Percentiles rank a stretch among this genome's conserved stretches.
These are phyloP conservation scores for Willowsia nigromaculata DNA, from an alignment of 2,888 invertebrate species.

Conservation along the genomic window DNA sequence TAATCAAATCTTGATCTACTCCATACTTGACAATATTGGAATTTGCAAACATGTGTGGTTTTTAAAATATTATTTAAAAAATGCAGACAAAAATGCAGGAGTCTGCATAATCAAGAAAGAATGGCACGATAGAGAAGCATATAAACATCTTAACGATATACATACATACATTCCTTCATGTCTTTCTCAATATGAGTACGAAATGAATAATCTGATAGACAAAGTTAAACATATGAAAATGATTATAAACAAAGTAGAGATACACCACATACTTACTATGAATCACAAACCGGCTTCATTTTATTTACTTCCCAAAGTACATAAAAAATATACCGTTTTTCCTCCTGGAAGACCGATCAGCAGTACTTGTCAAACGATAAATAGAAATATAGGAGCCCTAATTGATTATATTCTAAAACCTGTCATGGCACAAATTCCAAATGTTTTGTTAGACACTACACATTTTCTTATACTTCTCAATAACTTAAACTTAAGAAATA, in stretches of 20 bases:
- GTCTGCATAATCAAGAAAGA: neutral
- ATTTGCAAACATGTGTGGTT: no score
- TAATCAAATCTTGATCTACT: no score
- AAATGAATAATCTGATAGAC: neutral
- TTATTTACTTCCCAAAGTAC: neutral
- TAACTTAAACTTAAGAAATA: neutral
- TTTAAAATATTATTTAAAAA: no score
- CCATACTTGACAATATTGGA: no score
- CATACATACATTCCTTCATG: neutral
- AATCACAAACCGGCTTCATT: neutral
- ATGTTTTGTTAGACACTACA: neutral
- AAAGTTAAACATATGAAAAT: neutral
- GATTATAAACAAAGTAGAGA: no score
- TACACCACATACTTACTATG: neutral
- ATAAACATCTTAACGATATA: neutral
- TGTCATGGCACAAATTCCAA: neutral
- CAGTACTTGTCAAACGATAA: neutral
- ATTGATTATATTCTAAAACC: neutral
- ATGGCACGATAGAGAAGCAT: neutral
- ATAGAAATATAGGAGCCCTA: neutral
- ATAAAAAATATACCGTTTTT: neutral
- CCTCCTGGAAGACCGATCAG: neutral
- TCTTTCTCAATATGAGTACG: neutral
- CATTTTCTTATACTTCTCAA: neutral
- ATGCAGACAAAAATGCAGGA: neutral